Conservation (phyloP, 2,113 vertebrate genomes). For the Aptenodytes patagonicus region DNA sequence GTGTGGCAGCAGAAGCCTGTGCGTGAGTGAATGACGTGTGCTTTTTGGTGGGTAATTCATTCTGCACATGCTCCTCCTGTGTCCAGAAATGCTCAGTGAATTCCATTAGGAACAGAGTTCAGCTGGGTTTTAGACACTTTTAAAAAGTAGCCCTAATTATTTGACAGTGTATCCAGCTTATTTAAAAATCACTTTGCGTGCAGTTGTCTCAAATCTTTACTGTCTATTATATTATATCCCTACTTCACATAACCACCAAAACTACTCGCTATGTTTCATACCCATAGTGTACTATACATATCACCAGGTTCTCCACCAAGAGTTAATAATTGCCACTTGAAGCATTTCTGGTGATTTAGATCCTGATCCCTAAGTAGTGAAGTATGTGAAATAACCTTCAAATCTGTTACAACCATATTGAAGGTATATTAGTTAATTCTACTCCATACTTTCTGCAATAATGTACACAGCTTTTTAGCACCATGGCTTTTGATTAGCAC, state of each 20-base stretch:
- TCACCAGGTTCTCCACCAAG: background rate
- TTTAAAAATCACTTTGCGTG: background rate
- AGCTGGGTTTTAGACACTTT: background rate
- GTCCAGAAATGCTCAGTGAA: background rate
- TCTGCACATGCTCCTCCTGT: background rate
- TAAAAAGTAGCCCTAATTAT: background rate
- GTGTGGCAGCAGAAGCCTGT: background rate
- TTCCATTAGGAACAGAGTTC: background rate
- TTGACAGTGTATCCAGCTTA: background rate
- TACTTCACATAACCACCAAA: background rate
- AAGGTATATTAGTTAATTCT: conserved; percentile 54
- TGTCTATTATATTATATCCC: background rate
- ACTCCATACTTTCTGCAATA: conserved; percentile 28
- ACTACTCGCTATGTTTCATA: background rate
- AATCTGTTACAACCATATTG: background rate
- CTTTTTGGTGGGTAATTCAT: background rate
- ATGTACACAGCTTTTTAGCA: conserved; percentile 55
- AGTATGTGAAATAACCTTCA: conserved; percentile 25
- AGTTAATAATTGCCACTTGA: conserved; percentile 22
- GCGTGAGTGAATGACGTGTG: background rate
- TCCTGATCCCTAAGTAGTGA: background rate
- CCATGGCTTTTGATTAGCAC: conserved; percentile 57
- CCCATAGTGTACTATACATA: background rate
- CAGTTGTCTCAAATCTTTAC: conserved; percentile 1
- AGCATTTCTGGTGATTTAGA: conserved; percentile 19